Evolutionary conservation across 2,888 invertebrate genomes (phyloP).

Genomic region (Brachycybe producta): DNA sequence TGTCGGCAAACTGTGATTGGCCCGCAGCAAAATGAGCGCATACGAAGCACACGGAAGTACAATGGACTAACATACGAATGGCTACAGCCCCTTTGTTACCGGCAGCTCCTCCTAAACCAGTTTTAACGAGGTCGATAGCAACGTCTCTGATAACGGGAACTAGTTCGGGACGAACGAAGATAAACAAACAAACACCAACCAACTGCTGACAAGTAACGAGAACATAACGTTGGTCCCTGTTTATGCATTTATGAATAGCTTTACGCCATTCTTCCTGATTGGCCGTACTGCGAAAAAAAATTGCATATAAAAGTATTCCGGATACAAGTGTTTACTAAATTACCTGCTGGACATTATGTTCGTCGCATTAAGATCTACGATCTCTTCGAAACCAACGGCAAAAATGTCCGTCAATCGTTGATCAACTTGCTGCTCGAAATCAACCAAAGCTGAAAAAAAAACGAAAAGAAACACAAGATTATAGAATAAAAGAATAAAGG

Average conservation of each 20-base stretch:
- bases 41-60: constrained; percentile 91
- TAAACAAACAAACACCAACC: constrained; percentile 92
- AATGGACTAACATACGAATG: constrained; percentile 78
- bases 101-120: constrained; percentile 94
- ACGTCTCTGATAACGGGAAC: constrained; percentile 72
- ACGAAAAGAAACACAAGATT: neutral
- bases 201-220: constrained; percentile 85
- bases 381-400: constrained; percentile 97
- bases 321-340: constrained; percentile 1
- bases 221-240: constrained; percentile 74
- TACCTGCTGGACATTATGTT: constrained; percentile 90
- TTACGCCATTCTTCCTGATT: constrained; percentile 92
- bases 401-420: constrained; percentile 74
- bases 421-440: constrained; percentile 33
- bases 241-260: constrained; percentile 81
- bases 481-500: constrained; percentile 1
- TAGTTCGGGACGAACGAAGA: constrained; percentile 80
- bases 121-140: constrained; percentile 91
- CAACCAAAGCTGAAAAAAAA: constrained; percentile 34
- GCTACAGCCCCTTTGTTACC: constrained; percentile 94
- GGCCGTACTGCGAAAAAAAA: constrained; percentile 50
- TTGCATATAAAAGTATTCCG: neutral
- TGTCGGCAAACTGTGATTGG: constrained; percentile 83
- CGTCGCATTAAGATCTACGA: constrained; percentile 94
- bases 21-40: constrained; percentile 99